These are phyloP conservation scores for Diadumene lineata DNA, from an alignment of 92 coral and sea anemone species.

Conservation along the genomic window DNA sequence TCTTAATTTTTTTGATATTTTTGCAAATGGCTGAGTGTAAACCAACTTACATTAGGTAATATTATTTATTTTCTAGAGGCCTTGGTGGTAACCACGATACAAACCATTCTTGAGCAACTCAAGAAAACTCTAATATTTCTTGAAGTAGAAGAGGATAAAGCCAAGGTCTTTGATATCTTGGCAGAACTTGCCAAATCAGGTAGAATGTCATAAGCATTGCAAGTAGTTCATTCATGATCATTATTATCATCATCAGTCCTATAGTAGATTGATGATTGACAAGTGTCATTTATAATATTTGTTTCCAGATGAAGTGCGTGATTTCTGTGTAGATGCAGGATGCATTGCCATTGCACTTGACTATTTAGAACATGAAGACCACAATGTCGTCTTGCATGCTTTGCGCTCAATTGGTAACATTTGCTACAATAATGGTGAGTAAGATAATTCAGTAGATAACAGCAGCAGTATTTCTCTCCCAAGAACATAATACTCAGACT, in stretches of 20 bases:
- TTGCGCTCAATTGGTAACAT: slow-evolving; percentile 84
- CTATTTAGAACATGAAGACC: slow-evolving; percentile 65
- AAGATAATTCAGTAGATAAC: too few species aligned
- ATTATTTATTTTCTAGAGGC: slow-evolving; percentile 31
- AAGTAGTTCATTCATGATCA: not conserved
- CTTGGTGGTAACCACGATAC: slow-evolving; percentile 49
- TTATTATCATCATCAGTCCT: not conserved
- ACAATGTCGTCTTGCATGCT: slow-evolving; percentile 63
- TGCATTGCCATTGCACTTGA: slow-evolving; percentile 58
- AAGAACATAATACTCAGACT: too few species aligned
- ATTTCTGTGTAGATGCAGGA: slow-evolving; percentile 75
- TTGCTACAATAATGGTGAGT: slow-evolving; percentile 76
- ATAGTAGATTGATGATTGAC: too few species aligned
- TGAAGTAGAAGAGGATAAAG: slow-evolving; percentile 40
- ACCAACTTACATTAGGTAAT: not conserved
- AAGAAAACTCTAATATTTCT: slow-evolving; percentile 23
- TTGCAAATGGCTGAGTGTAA: not conserved
- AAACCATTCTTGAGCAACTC: slow-evolving; percentile 33
- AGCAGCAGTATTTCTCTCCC: too few species aligned
- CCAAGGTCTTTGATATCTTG: slow-evolving; percentile 51
- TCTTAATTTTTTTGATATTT: not conserved
- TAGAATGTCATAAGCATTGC: slow-evolving; percentile 6
- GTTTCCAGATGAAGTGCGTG: slow-evolving; percentile 72
- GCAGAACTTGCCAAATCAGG: slow-evolving; percentile 81
- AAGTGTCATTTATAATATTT: not conserved